Evolutionary conservation across 1,140 invertebrate genomes (phyloP), one percentile per base, ranked within the genome.

Genomic region (Sweltsa coloradensis): DNA sequence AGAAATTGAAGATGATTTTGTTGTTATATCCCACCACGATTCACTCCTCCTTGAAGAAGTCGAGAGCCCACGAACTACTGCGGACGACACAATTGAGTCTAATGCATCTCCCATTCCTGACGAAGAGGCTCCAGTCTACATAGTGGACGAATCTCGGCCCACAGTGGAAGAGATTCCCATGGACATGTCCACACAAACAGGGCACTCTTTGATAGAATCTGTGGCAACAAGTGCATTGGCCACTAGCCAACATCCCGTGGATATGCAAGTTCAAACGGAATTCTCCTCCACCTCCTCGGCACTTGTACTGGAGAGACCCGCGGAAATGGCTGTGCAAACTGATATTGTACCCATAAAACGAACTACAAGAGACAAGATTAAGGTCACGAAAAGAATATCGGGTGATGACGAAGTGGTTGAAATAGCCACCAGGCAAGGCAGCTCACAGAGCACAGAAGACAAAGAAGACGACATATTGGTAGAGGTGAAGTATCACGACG

Each of bases 331-430:
- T 1, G 44, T 55, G 34, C 62, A 66, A 44, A 64, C 61, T 0
- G 13, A 23, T 11, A 40, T 23, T 19, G 13, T 13, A 13, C 37
- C 37, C 13, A 37, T 37, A 6, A n/a, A 5, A 9, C 7, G 7
- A 21, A 37, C 34, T 37, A 37, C 34, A 6, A 40, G 66, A 34
- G 81, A 84, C 60, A 79, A 75, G 27, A 83, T 87, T 49, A 72
- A 78, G 58, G 75, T 87, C 0, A 70, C 72, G 6, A 81, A 85
- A 61, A 78, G 69, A 7, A 69, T 73, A 7, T 72, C 74, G 40
- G 78, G 74, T 45, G 78, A 76, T 19, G 74, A 83, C 58, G 81
- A 86, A 60, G 81, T 81, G 0, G 84, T 87, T 53, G 78, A 85
- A 66, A 84, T 86, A 50, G 77, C 80, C 6, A 85, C 80, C 9